Percentiles rank a stretch among this genome's conserved stretches.
Conservation (phyloP, 2,113 vertebrate species). For the mouse (Mus musculus) region GRCm39 chr3:156316501-156317000, state of each 20-base stretch:
- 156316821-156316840: not conserved
- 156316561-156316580: constrained; percentile 68
- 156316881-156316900: constrained; percentile 42
- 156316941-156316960: not conserved
- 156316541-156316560: constrained; percentile 75
- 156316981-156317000: constrained; percentile 4
- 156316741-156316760: constrained; percentile 64
- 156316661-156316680: constrained; percentile 64
- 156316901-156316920: not conserved
- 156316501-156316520: constrained; percentile 68
- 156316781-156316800: constrained; percentile 39
- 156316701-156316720: constrained; percentile 57
- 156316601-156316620: constrained; percentile 61
- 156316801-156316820: constrained; percentile 35
- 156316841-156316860: not conserved
- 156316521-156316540: constrained; percentile 70
- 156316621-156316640: constrained; percentile 58
- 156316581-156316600: constrained; percentile 57
- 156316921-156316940: constrained; percentile 44
- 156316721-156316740: constrained; percentile 47
- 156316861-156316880: constrained; percentile 9
- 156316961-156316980: not conserved
- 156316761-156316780: constrained; percentile 11
- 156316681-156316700: constrained; percentile 67
- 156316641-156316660: constrained; percentile 62